These are phyloP conservation scores for Acleris sparsana DNA, from an alignment of 2,888 invertebrate species.

Conservation along the genomic window DNA sequence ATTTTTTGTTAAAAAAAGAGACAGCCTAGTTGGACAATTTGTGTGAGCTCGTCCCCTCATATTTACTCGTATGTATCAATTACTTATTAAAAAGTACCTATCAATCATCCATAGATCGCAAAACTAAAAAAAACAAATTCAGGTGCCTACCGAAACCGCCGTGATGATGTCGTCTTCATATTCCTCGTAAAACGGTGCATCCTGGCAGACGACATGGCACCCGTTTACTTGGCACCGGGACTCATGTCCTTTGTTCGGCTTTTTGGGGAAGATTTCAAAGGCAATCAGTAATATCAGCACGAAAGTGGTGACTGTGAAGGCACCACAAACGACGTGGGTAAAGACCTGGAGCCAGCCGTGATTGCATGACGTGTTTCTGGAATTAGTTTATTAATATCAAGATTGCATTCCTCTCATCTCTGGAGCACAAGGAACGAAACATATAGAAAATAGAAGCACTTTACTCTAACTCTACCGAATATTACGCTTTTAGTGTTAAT, in stretches of 20 bases:
- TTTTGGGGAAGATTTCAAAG: slow-evolving; percentile 41
- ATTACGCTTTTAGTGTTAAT: too few species aligned
- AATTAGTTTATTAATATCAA: not conserved
- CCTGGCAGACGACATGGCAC: slow-evolving; percentile 60
- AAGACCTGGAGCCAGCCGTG: slow-evolving; percentile 65
- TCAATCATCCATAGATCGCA: not conserved
- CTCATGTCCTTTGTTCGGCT: not conserved
- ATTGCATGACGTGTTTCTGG: slow-evolving; percentile 68
- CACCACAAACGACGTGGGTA: slow-evolving; percentile 64
- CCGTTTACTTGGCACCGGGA: slow-evolving; percentile 46
- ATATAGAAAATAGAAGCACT: too few species aligned
- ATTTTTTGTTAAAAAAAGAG: too few species aligned
- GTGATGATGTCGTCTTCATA: slow-evolving; percentile 56
- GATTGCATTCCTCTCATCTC: too few species aligned
- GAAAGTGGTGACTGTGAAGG: slow-evolving; percentile 66
- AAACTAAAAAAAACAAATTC: not conserved
- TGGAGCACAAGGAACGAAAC: too few species aligned
- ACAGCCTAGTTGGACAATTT: too few species aligned
- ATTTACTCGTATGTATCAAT: too few species aligned
- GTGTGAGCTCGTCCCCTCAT: too few species aligned
- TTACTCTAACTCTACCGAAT: too few species aligned
- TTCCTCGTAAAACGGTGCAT: slow-evolving; percentile 50
- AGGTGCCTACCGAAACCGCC: slow-evolving; percentile 53
- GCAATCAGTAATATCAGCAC: slow-evolving; percentile 65
- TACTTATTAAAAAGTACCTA: too few species aligned